Evolutionary conservation across 30 jellyfish, hydroid and myxozoan genomes (phyloP), one percentile per base, ranked within the genome.

Genomic region (Aurelia coerulea): DNA sequence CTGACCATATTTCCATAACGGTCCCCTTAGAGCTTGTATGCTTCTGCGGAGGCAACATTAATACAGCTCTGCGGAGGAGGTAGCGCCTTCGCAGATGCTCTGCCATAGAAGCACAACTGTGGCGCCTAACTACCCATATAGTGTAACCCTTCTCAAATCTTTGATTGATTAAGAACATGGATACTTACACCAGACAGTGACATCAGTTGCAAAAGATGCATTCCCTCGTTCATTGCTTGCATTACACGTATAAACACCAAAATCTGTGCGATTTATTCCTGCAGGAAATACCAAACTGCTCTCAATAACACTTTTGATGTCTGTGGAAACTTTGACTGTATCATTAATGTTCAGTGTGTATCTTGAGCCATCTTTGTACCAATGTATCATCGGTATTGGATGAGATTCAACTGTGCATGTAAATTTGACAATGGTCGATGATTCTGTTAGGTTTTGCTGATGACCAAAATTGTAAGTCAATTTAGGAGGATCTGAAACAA

Each of bases 121-220:
- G 50, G 50, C 7, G 50, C 50, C 0, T 39, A 39, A 39, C 50
- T 39, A 39, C 50, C 50, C 50, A n/a, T n/a, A 2, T 6, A 1
- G 56, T 46, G 56, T 46, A 46, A 46, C 56, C 1, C 14, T 46
- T 13, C 14, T 46, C 56, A 6, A 46, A 46, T 46, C 56, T 6
- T 6, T 46, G 7, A 5, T 5, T 4, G 7, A 5, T 46, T 9
- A 46, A 6, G 14, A 46, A 46, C 56, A 6, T 5, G 56, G 7
- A 0, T 0, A 72, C 93, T 84, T 84, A 84, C 93, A 84, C 87
- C 87, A 84, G 41, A 84, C 93, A 41, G 65, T 37, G 42, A 84
- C 79, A 50, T 84, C 62, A 10, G 87, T 84, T 12, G 84, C 52
- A 41, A 33, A 42, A 37, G 87, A 72, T 35, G 76, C 87, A 62